These are phyloP conservation scores for Umimayanthus kanabou DNA, from an alignment of 92 coral and sea anemone species.

Conservation along the genomic window DNA sequence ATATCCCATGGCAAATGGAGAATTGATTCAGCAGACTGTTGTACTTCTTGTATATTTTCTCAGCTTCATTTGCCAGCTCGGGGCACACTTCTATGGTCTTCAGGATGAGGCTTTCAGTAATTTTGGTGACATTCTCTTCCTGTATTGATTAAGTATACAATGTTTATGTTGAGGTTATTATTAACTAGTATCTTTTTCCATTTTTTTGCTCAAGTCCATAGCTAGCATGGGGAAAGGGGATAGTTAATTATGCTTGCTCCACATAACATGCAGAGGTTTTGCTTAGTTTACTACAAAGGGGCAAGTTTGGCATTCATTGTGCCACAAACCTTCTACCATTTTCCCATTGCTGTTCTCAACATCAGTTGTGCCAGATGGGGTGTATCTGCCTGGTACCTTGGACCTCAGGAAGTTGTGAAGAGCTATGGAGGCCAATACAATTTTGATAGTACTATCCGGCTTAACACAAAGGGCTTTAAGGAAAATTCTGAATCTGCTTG, in stretches of 20 bases:
- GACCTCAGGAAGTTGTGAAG: conserved; percentile 44
- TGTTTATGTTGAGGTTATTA: no score
- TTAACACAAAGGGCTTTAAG: conserved; percentile 30
- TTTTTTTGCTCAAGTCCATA: no score
- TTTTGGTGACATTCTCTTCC: conserved; percentile 23
- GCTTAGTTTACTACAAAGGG: no score
- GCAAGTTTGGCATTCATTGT: neutral
- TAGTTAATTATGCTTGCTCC: no score
- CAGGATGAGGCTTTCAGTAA: neutral
- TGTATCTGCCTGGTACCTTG: conserved; percentile 36
- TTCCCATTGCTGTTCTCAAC: conserved; percentile 7
- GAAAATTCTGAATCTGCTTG: conserved; percentile 23
- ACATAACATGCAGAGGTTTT: no score
- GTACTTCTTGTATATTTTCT: neutral
- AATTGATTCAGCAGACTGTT: neutral
- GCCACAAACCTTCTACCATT: neutral
- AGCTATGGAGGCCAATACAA: conserved; percentile 26
- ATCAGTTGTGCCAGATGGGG: conserved; percentile 36
- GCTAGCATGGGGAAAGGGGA: no score
- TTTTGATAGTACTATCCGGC: conserved; percentile 25
- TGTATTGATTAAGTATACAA: neutral
- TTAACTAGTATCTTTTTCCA: no score
- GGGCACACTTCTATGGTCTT: conserved; percentile 19
- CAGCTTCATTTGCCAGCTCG: neutral
- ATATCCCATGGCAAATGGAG: neutral